These are phyloP conservation scores for Hydrozoanthus tunicans DNA, from an alignment of 64 coral and sea anemone species.

Conservation along the genomic window DNA sequence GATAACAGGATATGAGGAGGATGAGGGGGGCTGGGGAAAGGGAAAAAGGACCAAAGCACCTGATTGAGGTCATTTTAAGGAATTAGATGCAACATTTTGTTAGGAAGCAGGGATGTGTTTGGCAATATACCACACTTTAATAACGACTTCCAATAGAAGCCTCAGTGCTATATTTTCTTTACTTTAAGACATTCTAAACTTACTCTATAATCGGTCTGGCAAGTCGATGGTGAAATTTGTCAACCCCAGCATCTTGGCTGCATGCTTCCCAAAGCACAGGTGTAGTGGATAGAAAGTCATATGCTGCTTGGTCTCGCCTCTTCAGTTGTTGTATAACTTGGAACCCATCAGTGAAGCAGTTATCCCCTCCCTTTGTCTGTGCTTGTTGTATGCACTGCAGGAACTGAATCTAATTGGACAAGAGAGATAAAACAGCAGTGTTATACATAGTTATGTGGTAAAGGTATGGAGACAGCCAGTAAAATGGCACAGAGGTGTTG, in stretches of 20 bases:
- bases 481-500: not conserved
- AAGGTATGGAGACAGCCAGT: no score
- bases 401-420: conserved; percentile 62
- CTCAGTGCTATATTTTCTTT: no score
- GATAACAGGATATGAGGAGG: no score
- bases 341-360: conserved; percentile 81
- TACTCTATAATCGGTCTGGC: conserved; percentile 88
- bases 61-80: no score
- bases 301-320: conserved; percentile 47
- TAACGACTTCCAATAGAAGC: no score
- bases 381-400: conserved; percentile 76
- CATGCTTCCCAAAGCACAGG: conserved; percentile 66
- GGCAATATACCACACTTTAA: no score
- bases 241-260: conserved; percentile 65
- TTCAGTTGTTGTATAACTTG: conserved; percentile 66
- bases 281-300: conserved; percentile 65
- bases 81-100: no score
- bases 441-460: no score
- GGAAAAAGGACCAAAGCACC: no score
- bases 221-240: conserved; percentile 64
- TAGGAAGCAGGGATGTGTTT: no score
- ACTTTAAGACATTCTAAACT: not conserved
- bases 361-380: conserved; percentile 69
- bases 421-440: no score
- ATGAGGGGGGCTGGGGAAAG: no score